Evolutionary conservation across 2,888 invertebrate genomes (phyloP).

Genomic region (Yponomeuta evonymella): DNA sequence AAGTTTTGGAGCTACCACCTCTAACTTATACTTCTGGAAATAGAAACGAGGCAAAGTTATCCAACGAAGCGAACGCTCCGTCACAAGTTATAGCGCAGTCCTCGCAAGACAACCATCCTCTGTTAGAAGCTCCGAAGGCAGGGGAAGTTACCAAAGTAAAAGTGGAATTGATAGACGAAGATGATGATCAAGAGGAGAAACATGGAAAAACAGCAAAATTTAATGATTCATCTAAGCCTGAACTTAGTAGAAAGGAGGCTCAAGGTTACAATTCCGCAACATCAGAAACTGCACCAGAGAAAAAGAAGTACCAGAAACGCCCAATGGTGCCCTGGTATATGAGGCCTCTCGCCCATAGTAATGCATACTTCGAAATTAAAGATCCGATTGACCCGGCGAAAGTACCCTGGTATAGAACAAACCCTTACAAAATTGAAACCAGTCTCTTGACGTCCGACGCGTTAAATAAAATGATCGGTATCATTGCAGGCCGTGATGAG

Average conservation of each 20-base stretch:
- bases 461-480: constrained; percentile 49
- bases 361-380: not conserved
- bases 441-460: constrained; percentile 41
- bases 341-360: not conserved
- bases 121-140: not conserved
- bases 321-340: not conserved
- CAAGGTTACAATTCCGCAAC: too few species aligned
- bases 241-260: too few species aligned
- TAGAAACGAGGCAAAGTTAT: not conserved
- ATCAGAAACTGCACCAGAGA: too few species aligned
- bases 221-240: not conserved
- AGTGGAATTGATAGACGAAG: not conserved
- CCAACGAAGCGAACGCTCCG: not conserved
- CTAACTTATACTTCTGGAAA: not conserved
- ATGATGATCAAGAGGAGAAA: not conserved
- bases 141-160: not conserved
- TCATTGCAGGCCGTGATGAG: not conserved
- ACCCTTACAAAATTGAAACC: constrained; percentile 18
- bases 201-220: not conserved
- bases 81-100: not conserved
- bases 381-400: not conserved
- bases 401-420: not conserved
- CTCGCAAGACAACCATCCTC: not conserved
- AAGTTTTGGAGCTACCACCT: too few species aligned
- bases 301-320: not conserved